These are phyloP conservation scores for Lasioglossum baleicum DNA, from an alignment of 1,140 invertebrate genomes.

Conservation along the genomic window DNA sequence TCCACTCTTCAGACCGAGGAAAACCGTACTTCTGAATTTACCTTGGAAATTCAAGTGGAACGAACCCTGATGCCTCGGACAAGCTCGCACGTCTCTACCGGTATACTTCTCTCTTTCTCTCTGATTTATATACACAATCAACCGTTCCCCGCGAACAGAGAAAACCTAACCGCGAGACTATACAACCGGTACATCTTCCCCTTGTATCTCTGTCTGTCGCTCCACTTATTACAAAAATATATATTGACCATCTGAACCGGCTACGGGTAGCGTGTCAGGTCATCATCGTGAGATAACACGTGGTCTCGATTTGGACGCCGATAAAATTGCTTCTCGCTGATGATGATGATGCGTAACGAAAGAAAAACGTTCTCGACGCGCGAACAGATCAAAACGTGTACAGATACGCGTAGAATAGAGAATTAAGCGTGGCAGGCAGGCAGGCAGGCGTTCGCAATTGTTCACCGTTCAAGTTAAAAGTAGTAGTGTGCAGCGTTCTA, in stretches of 20 bases:
- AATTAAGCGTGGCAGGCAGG: no score
- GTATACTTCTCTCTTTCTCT: no score
- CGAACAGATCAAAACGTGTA: no score
- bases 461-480: no score
- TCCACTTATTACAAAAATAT: conserved; percentile 26
- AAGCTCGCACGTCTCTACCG: background rate
- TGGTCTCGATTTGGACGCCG: background rate
- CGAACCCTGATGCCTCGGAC: no score
- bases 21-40: no score
- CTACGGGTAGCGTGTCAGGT: conserved; percentile 15
- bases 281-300: conserved; percentile 14
- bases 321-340: background rate
- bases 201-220: background rate
- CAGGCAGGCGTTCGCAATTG: no score
- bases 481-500: background rate
- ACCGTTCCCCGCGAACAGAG: background rate
- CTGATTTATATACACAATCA: conserved; percentile 22
- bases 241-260: conserved; percentile 6
- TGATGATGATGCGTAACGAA: no score
- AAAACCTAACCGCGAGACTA: background rate
- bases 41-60: no score
- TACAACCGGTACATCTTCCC: background rate
- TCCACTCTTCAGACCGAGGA: no score
- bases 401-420: no score
- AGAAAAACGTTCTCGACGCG: no score